Conservation (phyloP, 2,113 vertebrate species). For the Leucosticte australis region DNA sequence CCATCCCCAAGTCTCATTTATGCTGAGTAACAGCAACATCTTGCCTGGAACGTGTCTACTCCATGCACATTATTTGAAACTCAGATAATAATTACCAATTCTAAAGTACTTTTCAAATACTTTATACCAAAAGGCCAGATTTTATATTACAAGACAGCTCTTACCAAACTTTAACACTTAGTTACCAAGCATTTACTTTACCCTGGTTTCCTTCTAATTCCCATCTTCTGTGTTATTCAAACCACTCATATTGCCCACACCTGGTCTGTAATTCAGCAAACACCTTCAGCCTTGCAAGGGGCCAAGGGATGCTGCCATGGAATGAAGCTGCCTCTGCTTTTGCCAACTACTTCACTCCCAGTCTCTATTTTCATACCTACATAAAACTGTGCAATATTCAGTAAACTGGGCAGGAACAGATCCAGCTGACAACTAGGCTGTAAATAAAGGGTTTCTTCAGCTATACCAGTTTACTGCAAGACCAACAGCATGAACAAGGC, state of each 20-base stretch:
- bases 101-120: background rate
- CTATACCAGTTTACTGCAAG: background rate
- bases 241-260: background rate
- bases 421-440: background rate
- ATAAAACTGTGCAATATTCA: background rate
- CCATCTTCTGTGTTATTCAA: background rate
- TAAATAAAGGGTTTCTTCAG: background rate
- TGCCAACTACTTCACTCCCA: background rate
- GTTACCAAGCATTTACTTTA: background rate
- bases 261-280: background rate
- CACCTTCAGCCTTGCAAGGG: background rate
- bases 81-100: background rate
- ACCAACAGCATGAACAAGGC: background rate
- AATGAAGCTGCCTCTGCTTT: background rate
- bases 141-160: background rate
- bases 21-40: background rate
- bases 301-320: background rate
- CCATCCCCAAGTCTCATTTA: background rate
- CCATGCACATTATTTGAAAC: background rate
- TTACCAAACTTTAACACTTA: background rate
- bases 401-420: background rate
- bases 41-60: background rate
- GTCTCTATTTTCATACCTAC: background rate
- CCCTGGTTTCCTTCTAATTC: background rate
- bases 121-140: background rate